Percentiles rank a stretch among this genome's conserved stretches.
Conservation (phyloP, 2,888 invertebrate genomes). For the Mythimna impura region DNA sequence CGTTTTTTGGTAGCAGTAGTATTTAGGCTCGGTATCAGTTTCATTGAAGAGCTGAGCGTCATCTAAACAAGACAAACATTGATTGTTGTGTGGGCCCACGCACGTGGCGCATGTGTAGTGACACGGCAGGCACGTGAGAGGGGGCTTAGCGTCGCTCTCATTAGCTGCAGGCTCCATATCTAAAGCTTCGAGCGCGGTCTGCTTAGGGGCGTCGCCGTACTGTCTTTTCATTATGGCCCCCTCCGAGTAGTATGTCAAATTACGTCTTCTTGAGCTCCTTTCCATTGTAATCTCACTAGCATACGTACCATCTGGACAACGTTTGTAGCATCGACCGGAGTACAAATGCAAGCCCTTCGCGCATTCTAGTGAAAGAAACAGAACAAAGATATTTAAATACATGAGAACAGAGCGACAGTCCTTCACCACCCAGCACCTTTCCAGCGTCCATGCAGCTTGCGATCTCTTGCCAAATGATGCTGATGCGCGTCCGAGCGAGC, state of each 20-base stretch:
- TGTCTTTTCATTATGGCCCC: slow-evolving; percentile 79
- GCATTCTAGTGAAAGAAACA: slow-evolving; percentile 92
- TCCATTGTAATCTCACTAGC: slow-evolving; percentile 83
- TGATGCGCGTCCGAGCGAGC: slow-evolving; percentile 76
- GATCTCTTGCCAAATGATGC: slow-evolving; percentile 81
- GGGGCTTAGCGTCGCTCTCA: slow-evolving; percentile 68
- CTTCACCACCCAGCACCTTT: slow-evolving; percentile 87
- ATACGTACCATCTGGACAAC: slow-evolving; percentile 90
- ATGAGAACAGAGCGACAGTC: slow-evolving; percentile 74
- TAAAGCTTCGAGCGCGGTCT: slow-evolving; percentile 78
- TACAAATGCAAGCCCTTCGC: slow-evolving; percentile 90
- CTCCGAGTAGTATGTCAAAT: slow-evolving; percentile 80
- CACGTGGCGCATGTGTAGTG: slow-evolving; percentile 94
- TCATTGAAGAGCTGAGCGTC: slow-evolving; percentile 91
- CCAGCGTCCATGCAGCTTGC: slow-evolving; percentile 87
- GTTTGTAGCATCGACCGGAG: slow-evolving; percentile 90
- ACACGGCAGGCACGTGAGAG: slow-evolving; percentile 91
- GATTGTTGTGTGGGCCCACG: slow-evolving; percentile 92
- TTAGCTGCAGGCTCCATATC: slow-evolving; percentile 80
- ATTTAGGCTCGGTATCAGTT: slow-evolving; percentile 82
- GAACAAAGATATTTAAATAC: slow-evolving; percentile 83
- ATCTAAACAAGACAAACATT: slow-evolving; percentile 92
- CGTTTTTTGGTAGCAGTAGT: slow-evolving; percentile 88
- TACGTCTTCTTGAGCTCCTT: slow-evolving; percentile 84
- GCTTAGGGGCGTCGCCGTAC: slow-evolving; percentile 64